Evolutionary conservation across 2,113 vertebrate genomes (phyloP).

Genomic region (Heptranchias perlo): DNA sequence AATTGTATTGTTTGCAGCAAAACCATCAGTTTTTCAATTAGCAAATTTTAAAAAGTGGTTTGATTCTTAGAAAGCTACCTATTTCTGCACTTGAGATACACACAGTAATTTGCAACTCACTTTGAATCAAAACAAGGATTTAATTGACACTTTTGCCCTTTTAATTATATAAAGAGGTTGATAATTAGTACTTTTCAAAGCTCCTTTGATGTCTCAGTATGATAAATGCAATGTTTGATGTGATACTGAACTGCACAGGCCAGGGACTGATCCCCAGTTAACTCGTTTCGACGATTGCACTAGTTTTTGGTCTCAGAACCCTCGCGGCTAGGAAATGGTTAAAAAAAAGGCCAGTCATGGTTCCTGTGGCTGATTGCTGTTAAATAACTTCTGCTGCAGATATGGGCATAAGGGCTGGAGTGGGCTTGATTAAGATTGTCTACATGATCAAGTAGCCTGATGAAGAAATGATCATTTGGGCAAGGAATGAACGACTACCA

Average conservation of each 20-base stretch:
- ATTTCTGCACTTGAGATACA: background rate
- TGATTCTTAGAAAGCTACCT: background rate
- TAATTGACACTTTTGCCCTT: slow-evolving; percentile 25
- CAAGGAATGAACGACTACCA: no score
- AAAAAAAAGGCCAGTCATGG: background rate
- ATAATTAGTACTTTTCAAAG: slow-evolving; percentile 17
- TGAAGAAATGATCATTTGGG: background rate
- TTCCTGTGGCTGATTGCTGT: background rate
- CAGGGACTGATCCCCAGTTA: background rate
- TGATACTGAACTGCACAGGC: background rate
- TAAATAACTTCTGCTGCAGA: background rate
- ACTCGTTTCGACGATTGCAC: background rate
- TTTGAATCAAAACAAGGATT: slow-evolving; percentile 20
- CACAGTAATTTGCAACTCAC: background rate
- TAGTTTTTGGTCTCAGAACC: background rate
- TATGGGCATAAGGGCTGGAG: background rate
- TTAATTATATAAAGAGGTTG: slow-evolving; percentile 18
- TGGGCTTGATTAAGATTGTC: background rate
- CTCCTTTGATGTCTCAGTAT: background rate
- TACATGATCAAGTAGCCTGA: background rate
- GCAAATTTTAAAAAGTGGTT: background rate
- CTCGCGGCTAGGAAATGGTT: background rate
- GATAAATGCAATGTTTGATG: background rate
- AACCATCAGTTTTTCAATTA: slow-evolving; percentile 31
- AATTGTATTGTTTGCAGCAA: background rate